These are phyloP conservation scores for Aplocera efformata DNA, from an alignment of 2,888 invertebrate species.

Conservation along the genomic window DNA sequence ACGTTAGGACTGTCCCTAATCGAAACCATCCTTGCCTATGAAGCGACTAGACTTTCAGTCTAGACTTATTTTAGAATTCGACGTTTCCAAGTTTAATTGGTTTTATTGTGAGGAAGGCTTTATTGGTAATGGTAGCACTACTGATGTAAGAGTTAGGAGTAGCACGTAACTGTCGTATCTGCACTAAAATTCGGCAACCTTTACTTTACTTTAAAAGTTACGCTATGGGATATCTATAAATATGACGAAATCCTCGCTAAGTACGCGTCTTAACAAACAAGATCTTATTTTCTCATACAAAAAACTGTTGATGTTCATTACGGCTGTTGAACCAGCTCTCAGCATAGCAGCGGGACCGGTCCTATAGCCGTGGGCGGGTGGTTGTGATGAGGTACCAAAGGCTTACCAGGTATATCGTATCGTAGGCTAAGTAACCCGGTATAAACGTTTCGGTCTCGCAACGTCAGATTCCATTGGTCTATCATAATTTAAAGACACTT, in stretches of 20 bases:
- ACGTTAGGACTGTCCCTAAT: too few relatives aligned
- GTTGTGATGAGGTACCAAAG: slow-evolving; percentile 17
- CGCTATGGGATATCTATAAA: too few relatives aligned
- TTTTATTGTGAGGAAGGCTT: too few relatives aligned
- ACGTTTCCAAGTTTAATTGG: too few relatives aligned
- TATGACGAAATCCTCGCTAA: slow-evolving; percentile 1
- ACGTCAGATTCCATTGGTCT: slow-evolving; percentile 25
- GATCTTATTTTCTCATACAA: slow-evolving; percentile 14
- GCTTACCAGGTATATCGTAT: slow-evolving; percentile 13
- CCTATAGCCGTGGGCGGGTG: slow-evolving; percentile 27
- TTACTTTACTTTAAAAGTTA: too few relatives aligned
- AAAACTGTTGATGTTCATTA: slow-evolving; percentile 4
- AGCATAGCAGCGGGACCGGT: slow-evolving; percentile 28
- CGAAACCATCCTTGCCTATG: too few relatives aligned
- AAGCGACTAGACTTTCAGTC: too few relatives aligned
- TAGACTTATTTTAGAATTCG: too few relatives aligned
- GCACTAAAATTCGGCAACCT: too few relatives aligned
- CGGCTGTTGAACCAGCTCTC: slow-evolving; percentile 25
- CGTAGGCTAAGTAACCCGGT: slow-evolving; percentile 1
- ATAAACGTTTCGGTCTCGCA: slow-evolving; percentile 19
- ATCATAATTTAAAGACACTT: slow-evolving; percentile 28
- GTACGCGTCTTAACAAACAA: slow-evolving; percentile 4
- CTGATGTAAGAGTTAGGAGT: too few relatives aligned
- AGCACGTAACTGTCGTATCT: too few relatives aligned
- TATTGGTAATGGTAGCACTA: too few relatives aligned